phyloP scores from a whole-genome alignment of 2,113 vertebrate species.

The Isurus oxyrinchus region DNA sequence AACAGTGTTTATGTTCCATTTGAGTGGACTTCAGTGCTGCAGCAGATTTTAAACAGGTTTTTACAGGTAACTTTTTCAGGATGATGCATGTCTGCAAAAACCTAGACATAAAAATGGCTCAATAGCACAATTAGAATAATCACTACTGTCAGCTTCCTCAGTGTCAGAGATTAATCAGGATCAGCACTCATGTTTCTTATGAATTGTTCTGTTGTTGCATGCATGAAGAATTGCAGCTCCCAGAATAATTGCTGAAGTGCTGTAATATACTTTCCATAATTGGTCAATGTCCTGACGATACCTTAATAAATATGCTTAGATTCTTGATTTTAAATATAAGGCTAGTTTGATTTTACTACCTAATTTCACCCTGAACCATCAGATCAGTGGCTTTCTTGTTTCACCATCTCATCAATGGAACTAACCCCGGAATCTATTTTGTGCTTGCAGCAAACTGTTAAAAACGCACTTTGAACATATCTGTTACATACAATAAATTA shows the following conservation, averaged over 20 bases:
- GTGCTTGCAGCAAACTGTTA: background rate
- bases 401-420: background rate
- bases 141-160: background rate
- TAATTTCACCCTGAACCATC: background rate
- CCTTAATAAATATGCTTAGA: background rate
- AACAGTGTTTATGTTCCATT: background rate
- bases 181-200: background rate
- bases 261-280: background rate
- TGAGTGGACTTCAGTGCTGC: background rate
- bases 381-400: background rate
- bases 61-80: background rate
- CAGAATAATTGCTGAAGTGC: background rate
- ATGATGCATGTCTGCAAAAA: background rate
- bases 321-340: background rate
- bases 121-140: constrained; percentile 12
- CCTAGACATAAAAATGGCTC: background rate
- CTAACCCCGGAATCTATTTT: background rate
- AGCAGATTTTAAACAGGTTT: background rate
- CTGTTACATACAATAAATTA: background rate
- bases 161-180: background rate
- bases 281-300: no score
- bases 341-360: background rate
- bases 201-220: background rate
- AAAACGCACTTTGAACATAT: background rate
- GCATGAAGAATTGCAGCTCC: constrained; percentile 7